These are phyloP conservation scores for Nasonia longicornis DNA, from an alignment of 1,140 invertebrate species.

Conservation along the genomic window DNA sequence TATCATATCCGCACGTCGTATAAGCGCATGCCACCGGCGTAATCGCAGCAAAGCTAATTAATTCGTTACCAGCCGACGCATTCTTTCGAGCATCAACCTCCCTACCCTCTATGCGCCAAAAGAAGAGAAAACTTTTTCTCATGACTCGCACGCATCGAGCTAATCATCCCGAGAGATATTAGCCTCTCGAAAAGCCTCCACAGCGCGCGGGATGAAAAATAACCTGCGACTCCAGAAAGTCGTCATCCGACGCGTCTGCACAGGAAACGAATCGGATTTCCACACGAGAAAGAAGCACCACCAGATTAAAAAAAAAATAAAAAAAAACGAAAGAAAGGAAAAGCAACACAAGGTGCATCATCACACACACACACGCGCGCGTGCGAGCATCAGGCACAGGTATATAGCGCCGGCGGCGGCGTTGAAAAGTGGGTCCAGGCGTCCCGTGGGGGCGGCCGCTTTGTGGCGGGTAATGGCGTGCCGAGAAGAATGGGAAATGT, in stretches of 20 bases:
- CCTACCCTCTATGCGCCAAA: background rate
- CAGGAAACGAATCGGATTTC: constrained; percentile 42
- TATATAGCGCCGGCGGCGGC: constrained; percentile 36
- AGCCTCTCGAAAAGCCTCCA: background rate
- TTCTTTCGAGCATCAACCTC: background rate
- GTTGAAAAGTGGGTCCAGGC: constrained; percentile 55
- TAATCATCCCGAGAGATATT: constrained; percentile 37
- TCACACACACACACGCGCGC: background rate
- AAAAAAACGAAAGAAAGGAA: background rate
- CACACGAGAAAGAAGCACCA: constrained; percentile 29
- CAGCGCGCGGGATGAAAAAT: constrained; percentile 27
- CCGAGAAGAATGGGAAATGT: constrained; percentile 69
- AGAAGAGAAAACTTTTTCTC: constrained; percentile 20
- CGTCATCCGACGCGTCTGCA: background rate
- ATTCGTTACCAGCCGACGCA: background rate
- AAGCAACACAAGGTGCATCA: background rate
- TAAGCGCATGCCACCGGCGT: background rate
- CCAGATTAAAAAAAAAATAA: background rate
- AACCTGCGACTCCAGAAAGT: constrained; percentile 17
- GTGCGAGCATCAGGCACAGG: background rate
- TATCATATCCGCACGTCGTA: background rate
- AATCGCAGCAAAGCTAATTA: background rate
- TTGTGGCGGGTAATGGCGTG: constrained; percentile 65
- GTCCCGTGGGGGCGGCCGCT: constrained; percentile 67
- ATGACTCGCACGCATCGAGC: background rate